Evolutionary conservation across 2,113 vertebrate species (phyloP).

Genomic region (Crotalus horridus): DNA sequence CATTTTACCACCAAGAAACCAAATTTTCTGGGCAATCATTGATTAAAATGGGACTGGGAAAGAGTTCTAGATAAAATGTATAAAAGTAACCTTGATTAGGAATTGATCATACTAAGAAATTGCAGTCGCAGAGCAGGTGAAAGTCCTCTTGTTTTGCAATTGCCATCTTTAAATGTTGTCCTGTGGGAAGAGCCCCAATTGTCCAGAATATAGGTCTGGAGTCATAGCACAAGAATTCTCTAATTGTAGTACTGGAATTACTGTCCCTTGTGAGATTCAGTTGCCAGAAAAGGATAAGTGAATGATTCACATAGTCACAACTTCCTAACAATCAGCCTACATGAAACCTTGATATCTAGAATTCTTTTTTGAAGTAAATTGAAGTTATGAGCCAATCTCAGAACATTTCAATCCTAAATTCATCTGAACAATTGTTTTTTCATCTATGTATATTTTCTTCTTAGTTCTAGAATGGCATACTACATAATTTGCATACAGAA

Average conservation of each 20-base stretch:
- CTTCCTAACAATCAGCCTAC: not conserved
- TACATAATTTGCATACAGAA: not conserved
- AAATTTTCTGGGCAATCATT: not conserved
- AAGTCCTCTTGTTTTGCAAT: slow-evolving; percentile 13
- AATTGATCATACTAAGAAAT: not conserved
- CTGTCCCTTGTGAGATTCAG: not conserved
- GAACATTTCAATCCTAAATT: not conserved
- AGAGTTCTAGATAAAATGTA: not conserved
- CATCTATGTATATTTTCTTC: not conserved
- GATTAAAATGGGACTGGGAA: not conserved
- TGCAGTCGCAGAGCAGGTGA: not conserved
- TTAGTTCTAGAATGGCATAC: not conserved
- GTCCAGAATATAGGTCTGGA: not conserved
- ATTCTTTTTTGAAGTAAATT: not conserved
- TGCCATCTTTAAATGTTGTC: not conserved
- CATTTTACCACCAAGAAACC: not conserved
- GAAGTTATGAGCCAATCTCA: not conserved
- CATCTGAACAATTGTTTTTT: not conserved
- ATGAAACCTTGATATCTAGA: not conserved
- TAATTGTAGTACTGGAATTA: not conserved
- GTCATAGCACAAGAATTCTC: slow-evolving; percentile 1
- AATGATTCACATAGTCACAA: not conserved
- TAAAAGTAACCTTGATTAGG: not conserved
- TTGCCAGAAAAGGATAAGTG: not conserved
- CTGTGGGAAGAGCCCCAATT: not conserved